Percentiles rank a stretch among this genome's conserved stretches.
Evolutionary conservation across 2,888 invertebrate species (phyloP).

Genomic region (Carcina quercana): DNA sequence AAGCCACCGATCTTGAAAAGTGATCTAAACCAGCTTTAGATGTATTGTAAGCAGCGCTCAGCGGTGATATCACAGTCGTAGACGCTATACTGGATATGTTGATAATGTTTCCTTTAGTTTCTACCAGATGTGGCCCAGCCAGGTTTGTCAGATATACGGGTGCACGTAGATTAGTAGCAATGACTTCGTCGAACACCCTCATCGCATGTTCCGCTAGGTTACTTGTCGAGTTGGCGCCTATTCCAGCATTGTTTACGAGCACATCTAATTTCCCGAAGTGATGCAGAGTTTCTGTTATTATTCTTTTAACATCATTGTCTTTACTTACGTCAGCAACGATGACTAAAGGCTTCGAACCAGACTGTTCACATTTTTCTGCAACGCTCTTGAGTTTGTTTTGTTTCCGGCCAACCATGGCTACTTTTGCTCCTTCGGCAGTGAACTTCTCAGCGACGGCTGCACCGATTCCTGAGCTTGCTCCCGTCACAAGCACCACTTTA

Average conservation of each 20-base stretch:
- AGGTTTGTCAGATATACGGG: conserved; percentile 16
- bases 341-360: conserved; percentile 14
- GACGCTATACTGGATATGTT: conserved; percentile 19
- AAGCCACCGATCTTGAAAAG: conserved; percentile 24
- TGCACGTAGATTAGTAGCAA: conserved; percentile 19
- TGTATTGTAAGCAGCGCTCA: conserved; percentile 46
- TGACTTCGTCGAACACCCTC: conserved; percentile 16
- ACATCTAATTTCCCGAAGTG: conserved; percentile 21
- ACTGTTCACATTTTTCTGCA: conserved; percentile 10
- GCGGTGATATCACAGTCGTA: conserved; percentile 2
- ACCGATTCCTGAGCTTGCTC: conserved; percentile 79
- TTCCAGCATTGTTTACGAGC: conserved; percentile 22
- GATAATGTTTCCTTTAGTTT: conserved; percentile 20
- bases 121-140: conserved; percentile 15
- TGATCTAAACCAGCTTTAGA: conserved; percentile 19
- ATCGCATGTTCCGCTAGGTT: conserved; percentile 10
- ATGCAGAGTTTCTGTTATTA: conserved; percentile 15
- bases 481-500: conserved; percentile 67
- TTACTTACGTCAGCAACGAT: conserved; percentile 18
- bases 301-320: conserved; percentile 12
- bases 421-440: conserved; percentile 30
- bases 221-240: conserved; percentile 1
- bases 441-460: conserved; percentile 74
- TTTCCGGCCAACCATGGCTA: conserved; percentile 21
- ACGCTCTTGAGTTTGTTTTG: conserved; percentile 18